Conservation (phyloP, 2,113 vertebrate species). For the Sapajus apella region DNA sequence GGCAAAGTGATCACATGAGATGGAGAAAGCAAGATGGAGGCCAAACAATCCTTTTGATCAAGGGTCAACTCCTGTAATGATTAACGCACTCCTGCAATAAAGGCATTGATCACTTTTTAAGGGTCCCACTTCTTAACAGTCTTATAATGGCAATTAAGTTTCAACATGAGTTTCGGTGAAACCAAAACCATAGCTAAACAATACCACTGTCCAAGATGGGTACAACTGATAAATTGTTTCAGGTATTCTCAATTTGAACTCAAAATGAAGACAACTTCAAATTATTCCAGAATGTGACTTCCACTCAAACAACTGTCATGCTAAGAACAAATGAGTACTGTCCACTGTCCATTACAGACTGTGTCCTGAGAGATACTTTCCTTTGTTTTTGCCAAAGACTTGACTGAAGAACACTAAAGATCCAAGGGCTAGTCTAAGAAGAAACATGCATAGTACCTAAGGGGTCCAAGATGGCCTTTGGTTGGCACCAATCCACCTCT, state of each 20-base stretch:
- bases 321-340: neutral
- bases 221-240: neutral
- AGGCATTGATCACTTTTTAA: neutral
- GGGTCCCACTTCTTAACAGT: neutral
- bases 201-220: neutral
- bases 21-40: neutral
- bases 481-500: neutral
- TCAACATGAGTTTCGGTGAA: neutral
- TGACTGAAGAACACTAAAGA: neutral
- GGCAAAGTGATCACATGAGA: neutral
- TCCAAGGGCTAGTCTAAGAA: neutral
- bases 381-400: slow-evolving; percentile 4
- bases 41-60: neutral
- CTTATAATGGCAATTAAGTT: neutral
- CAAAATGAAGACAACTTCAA: neutral
- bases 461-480: neutral
- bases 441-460: neutral
- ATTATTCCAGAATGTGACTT: neutral
- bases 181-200: neutral
- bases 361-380: neutral
- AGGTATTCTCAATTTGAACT: neutral
- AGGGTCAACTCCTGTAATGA: neutral
- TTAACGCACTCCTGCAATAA: neutral
- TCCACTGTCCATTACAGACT: neutral
- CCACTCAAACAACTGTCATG: neutral